These are phyloP conservation scores for Leucania comma DNA, from an alignment of 2,888 invertebrate species.

Conservation along the genomic window DNA sequence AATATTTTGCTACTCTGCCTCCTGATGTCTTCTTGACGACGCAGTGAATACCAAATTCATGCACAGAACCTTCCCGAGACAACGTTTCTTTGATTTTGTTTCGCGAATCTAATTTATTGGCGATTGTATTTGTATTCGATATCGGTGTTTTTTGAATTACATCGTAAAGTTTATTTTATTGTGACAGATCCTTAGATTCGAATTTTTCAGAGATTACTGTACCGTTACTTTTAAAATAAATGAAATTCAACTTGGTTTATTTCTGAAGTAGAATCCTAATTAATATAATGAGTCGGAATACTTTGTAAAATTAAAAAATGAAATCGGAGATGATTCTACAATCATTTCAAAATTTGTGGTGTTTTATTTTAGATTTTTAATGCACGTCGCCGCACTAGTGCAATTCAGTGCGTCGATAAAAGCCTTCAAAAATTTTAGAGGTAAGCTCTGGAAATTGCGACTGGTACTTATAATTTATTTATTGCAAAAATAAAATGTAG, in stretches of 20 bases:
- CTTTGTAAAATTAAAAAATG: too few species aligned
- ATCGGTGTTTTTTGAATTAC: conserved; percentile 71
- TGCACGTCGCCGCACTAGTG: too few species aligned
- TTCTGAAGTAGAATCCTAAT: conserved; percentile 17
- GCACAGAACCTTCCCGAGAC: conserved; percentile 69
- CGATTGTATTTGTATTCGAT: conserved; percentile 80
- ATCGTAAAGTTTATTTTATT: conserved; percentile 75
- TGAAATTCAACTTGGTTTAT: not conserved
- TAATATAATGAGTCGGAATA: too few species aligned
- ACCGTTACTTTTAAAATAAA: conserved; percentile 2
- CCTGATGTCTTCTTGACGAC: conserved; percentile 89
- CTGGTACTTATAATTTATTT: not conserved
- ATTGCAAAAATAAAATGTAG: not conserved
- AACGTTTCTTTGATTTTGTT: conserved; percentile 73
- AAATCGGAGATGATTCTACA: not conserved
- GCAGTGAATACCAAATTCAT: conserved; percentile 89
- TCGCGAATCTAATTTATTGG: conserved; percentile 83
- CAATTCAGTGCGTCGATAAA: too few species aligned
- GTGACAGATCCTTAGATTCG: conserved; percentile 56
- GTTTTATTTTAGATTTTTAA: not conserved
- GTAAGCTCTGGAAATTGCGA: not conserved
- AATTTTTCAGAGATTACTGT: conserved; percentile 8
- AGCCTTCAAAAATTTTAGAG: not conserved
- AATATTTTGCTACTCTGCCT: conserved; percentile 88
- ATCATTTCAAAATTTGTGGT: not conserved